These are phyloP conservation scores for Synanceia verrucosa DNA, from an alignment of 2,797 vertebrate genomes.

Conservation along the genomic window DNA sequence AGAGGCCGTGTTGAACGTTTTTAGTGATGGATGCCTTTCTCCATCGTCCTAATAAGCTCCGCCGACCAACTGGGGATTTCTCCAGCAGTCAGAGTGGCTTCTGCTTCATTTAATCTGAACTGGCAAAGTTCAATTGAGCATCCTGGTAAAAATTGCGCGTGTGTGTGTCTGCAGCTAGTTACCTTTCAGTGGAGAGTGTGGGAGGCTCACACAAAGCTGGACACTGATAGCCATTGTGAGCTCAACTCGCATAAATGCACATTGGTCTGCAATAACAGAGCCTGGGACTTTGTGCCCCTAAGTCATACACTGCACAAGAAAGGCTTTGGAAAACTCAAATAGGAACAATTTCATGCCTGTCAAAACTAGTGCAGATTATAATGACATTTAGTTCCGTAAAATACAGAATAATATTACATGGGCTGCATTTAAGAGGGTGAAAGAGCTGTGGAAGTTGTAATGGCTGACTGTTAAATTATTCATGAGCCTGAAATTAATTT, in stretches of 20 bases:
- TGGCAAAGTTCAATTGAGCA: slow-evolving; percentile 79
- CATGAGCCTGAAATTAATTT: slow-evolving; percentile 78
- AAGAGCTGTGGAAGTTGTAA: slow-evolving; percentile 63
- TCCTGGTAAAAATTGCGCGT: slow-evolving; percentile 71
- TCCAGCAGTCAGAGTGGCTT: slow-evolving; percentile 71
- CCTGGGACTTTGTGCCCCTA: slow-evolving; percentile 54
- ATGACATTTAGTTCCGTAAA: slow-evolving; percentile 63
- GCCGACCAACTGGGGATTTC: slow-evolving; percentile 59
- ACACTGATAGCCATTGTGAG: slow-evolving; percentile 72
- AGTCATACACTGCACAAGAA: slow-evolving; percentile 59
- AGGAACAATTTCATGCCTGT: slow-evolving; percentile 77
- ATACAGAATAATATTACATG: slow-evolving; percentile 65
- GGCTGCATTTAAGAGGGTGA: slow-evolving; percentile 47
- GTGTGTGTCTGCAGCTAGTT: slow-evolving; percentile 63
- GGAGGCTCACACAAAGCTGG: slow-evolving; percentile 65
- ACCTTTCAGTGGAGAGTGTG: slow-evolving; percentile 67
- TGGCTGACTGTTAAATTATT: slow-evolving; percentile 77
- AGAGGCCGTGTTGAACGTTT: slow-evolving; percentile 54
- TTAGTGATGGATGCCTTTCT: slow-evolving; percentile 75
- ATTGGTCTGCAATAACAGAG: slow-evolving; percentile 71
- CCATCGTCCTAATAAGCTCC: slow-evolving; percentile 75
- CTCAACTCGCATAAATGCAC: slow-evolving; percentile 74
- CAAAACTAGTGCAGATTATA: slow-evolving; percentile 68
- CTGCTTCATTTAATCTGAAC: slow-evolving; percentile 79
- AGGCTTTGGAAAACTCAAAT: slow-evolving; percentile 50